These are phyloP conservation scores for Neoniphon sammara DNA, from an alignment of 2,797 vertebrate genomes.

Conservation along the genomic window DNA sequence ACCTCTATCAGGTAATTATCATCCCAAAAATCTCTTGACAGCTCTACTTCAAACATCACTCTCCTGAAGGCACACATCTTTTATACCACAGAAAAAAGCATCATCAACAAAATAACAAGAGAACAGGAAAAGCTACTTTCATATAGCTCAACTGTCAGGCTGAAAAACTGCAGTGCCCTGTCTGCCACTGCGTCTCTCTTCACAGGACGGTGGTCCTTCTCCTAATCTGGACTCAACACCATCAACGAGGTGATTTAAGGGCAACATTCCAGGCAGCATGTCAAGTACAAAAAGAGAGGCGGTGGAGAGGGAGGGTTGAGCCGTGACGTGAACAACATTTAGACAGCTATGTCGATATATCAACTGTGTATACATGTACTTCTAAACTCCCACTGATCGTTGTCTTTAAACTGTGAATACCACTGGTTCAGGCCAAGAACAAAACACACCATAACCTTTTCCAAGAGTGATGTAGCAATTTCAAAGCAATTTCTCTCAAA, in stretches of 20 bases:
- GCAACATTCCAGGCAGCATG: conserved; percentile 35
- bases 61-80: background rate
- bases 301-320: conserved; percentile 32
- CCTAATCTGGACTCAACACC: conserved; percentile 25
- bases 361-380: conserved; percentile 34
- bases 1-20: background rate
- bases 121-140: background rate
- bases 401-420: conserved; percentile 49
- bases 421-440: conserved; percentile 34
- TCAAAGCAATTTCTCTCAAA: conserved; percentile 37
- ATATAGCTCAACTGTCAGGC: background rate
- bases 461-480: conserved; percentile 31
- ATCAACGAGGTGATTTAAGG: conserved; percentile 34
- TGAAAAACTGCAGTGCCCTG: background rate
- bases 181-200: background rate
- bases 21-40: background rate
- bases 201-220: background rate
- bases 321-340: conserved; percentile 16
- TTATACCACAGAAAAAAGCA: conserved; percentile 1
- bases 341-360: conserved; percentile 37
- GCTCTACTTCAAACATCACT: background rate
- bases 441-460: conserved; percentile 45
- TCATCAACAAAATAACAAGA: background rate
- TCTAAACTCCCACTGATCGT: conserved; percentile 49
- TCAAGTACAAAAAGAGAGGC: conserved; percentile 45